Base-by-base conservation (phyloP, 2,888 invertebrate genomes). In the Resseliella maxima region DNA sequence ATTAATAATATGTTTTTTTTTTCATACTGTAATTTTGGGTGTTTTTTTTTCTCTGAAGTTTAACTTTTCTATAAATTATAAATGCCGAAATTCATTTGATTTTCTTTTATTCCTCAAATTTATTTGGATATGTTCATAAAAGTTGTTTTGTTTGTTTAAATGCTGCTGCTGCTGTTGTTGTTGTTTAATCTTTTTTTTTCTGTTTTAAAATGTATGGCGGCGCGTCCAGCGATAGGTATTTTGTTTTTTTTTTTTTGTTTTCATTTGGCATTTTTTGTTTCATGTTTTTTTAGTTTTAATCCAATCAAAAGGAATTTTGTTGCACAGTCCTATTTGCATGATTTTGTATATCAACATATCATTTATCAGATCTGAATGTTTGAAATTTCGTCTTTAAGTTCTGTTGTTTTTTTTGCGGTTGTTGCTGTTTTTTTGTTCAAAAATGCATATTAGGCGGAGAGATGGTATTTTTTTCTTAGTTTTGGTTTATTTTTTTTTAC, bases 381-480 rank as follows among this genome's bases (percentile, higher is more conserved):
- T 59, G 59, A 59, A 59, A 59, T 59, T 59, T 59, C 1, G 59
- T 27, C 18, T 50, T 12, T 50, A 50, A 18, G 5, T 59, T 59
- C 31, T 59, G 24, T 59, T 59, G 59, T 24, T 24, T 24, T 59
- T 24, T 59, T n/a, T 24, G 24, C 6, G 24, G 3, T 59, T 59
- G 3, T 72, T 72, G 5, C 31, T 27, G 35, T 24, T 59, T 59
- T n/a, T 59, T 12, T 50, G 12, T 21, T 50, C 18, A 72, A 72
- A 72, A 72, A 72, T 72, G 72, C 72, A 72, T 72, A 72, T 72
- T 72, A 72, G 72, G 72, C 72, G 72, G 72, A 72, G 72, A 72
- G 72, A 72, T 31, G 18, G 15, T 31, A 72, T 31, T n/a, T 72
- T 72, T 31, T 72, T 72, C 0, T 72, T 35, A 31, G 27, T 31